Conservation (phyloP, 2,113 vertebrate species). For the Leptodactylus fuscus region DNA sequence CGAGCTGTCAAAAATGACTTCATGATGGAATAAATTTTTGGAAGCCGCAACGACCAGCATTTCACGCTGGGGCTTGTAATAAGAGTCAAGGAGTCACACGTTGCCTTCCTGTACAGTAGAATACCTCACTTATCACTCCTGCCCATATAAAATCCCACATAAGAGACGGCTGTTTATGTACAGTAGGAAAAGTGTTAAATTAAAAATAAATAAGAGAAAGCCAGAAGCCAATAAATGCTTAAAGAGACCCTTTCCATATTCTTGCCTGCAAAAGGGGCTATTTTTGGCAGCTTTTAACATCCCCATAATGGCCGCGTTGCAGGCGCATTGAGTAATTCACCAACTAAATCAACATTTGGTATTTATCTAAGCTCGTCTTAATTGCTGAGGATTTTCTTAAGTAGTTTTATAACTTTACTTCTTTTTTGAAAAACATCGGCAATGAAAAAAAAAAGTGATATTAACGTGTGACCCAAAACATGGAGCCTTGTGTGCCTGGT, state of each 20-base stretch:
- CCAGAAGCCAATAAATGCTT: slow-evolving; percentile 57
- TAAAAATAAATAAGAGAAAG: slow-evolving; percentile 49
- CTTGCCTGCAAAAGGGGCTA: slow-evolving; percentile 21
- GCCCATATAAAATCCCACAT: slow-evolving; percentile 37
- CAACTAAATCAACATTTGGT: slow-evolving; percentile 59
- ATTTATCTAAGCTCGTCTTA: slow-evolving; percentile 59
- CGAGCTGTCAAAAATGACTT: not conserved
- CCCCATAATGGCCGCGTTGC: slow-evolving; percentile 26
- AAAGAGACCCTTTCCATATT: slow-evolving; percentile 43
- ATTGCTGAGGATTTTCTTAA: slow-evolving; percentile 59
- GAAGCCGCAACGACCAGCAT: not conserved
- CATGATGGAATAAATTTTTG: not conserved
- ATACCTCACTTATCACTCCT: slow-evolving; percentile 9
- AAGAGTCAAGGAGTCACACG: slow-evolving; percentile 9
- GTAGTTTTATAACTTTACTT: slow-evolving; percentile 51
- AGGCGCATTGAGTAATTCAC: slow-evolving; percentile 46
- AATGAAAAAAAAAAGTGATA: slow-evolving; percentile 47
- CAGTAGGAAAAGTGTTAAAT: slow-evolving; percentile 45
- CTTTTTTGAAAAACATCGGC: slow-evolving; percentile 32
- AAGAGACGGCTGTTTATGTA: slow-evolving; percentile 38
- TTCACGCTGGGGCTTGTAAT: slow-evolving; percentile 13
- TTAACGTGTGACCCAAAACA: slow-evolving; percentile 8
- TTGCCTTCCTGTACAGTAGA: slow-evolving; percentile 23
- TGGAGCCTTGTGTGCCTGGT: not conserved
- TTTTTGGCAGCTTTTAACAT: slow-evolving; percentile 49